phyloP scores from a whole-genome alignment of 2,797 vertebrate genomes.

The Lacerta agilis region DNA sequence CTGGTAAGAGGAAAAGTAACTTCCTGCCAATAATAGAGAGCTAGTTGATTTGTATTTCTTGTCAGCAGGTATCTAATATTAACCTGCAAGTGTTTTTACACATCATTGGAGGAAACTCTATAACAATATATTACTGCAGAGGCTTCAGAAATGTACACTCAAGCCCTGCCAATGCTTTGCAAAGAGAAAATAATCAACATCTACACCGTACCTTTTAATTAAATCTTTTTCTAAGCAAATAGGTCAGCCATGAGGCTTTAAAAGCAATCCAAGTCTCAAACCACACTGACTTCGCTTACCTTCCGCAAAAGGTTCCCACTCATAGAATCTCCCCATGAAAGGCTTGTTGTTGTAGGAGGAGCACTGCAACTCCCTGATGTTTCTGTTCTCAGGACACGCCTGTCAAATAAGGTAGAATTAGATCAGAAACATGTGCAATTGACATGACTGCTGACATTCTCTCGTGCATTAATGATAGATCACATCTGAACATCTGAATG shows the following conservation, averaged over 20 bases:
- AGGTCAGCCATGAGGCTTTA: background rate
- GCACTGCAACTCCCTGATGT: constrained; percentile 90
- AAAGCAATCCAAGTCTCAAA: background rate
- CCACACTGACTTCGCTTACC: constrained; percentile 80
- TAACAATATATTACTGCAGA: background rate
- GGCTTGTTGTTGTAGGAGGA: constrained; percentile 92
- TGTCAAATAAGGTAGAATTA: constrained; percentile 59
- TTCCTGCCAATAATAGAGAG: background rate
- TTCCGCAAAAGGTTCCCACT: constrained; percentile 96
- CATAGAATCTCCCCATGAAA: constrained; percentile 95
- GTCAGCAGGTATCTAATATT: background rate
- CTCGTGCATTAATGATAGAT: background rate
- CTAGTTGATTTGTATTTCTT: background rate
- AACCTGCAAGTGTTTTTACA: constrained; percentile 1
- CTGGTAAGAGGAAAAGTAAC: background rate
- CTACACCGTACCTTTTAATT: background rate
- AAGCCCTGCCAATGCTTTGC: background rate
- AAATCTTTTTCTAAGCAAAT: background rate
- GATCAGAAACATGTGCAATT: constrained; percentile 45
- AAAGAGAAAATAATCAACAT: background rate
- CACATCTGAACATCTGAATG: background rate
- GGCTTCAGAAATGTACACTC: background rate
- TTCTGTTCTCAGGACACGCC: constrained; percentile 86
- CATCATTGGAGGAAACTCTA: background rate
- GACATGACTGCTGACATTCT: constrained; percentile 7